phyloP scores from a whole-genome alignment of 2,113 vertebrate species.

The Patagioenas fasciata region DNA sequence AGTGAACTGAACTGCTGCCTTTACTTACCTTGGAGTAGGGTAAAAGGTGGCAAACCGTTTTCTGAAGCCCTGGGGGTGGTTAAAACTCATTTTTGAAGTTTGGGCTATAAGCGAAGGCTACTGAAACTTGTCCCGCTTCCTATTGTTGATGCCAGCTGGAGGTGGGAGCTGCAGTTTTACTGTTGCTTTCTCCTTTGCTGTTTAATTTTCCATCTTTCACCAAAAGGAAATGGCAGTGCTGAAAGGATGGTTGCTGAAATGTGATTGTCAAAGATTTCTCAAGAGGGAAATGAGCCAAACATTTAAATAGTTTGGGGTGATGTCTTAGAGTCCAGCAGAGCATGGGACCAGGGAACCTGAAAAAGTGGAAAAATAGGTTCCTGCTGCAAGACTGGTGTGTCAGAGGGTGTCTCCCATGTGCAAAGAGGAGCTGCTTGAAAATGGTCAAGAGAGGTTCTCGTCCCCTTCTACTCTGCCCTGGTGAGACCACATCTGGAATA shows the following conservation, averaged over 20 bases:
- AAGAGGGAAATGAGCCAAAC: neutral
- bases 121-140: rapidly evolving
- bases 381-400: neutral
- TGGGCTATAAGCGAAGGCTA: rapidly evolving
- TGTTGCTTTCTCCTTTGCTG: neutral
- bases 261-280: neutral
- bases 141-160: neutral
- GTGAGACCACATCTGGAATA: too few relatives aligned
- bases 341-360: too few relatives aligned
- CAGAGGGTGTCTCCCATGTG: rapidly evolving
- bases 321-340: neutral
- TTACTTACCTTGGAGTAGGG: neutral
- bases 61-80: neutral
- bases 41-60: neutral
- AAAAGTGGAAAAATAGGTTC: neutral
- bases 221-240: neutral
- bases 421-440: too few relatives aligned
- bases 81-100: neutral
- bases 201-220: neutral
- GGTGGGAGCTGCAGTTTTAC: neutral
- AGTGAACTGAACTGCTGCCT: neutral
- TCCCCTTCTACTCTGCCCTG: too few relatives aligned
- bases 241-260: rapidly evolving
- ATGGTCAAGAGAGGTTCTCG: too few relatives aligned
- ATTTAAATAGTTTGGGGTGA: neutral